Conservation (phyloP, 2,888 invertebrate species). For the Polyommatus iphigenia region DNA sequence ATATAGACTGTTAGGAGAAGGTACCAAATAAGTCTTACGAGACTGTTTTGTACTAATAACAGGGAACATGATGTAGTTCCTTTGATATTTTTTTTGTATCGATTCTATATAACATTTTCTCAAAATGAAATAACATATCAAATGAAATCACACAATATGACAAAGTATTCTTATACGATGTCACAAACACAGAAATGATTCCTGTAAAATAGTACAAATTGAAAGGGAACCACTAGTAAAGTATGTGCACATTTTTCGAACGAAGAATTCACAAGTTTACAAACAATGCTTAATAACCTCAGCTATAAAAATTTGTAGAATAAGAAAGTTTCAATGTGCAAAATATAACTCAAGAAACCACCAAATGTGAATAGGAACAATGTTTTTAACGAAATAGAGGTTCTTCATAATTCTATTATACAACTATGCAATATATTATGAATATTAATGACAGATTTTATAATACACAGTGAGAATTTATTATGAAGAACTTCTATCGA, state of each 20-base stretch:
- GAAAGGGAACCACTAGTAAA: background rate
- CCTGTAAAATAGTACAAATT: background rate
- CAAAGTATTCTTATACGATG: conserved; percentile 15
- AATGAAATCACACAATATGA: background rate
- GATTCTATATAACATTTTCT: background rate
- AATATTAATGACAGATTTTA: background rate
- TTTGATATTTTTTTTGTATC: conserved; percentile 39
- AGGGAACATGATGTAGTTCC: conserved; percentile 35
- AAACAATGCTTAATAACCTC: background rate
- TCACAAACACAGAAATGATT: background rate
- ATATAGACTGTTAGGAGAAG: conserved; percentile 19
- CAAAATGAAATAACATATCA: background rate
- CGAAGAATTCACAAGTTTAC: background rate
- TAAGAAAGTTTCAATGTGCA: background rate
- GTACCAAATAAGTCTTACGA: background rate
- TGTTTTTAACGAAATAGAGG: conserved; percentile 2
- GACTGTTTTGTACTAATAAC: conserved; percentile 8
- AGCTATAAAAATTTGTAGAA: background rate
- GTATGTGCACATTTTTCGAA: background rate
- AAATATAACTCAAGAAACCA: background rate
- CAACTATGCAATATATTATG: background rate
- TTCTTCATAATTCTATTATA: conserved; percentile 4
- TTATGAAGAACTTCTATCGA: conserved; percentile 22
- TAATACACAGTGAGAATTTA: background rate
- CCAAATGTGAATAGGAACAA: background rate